These are phyloP conservation scores for Synchiropus splendidus DNA, from an alignment of 2,113 vertebrate species.

Conservation along the genomic window DNA sequence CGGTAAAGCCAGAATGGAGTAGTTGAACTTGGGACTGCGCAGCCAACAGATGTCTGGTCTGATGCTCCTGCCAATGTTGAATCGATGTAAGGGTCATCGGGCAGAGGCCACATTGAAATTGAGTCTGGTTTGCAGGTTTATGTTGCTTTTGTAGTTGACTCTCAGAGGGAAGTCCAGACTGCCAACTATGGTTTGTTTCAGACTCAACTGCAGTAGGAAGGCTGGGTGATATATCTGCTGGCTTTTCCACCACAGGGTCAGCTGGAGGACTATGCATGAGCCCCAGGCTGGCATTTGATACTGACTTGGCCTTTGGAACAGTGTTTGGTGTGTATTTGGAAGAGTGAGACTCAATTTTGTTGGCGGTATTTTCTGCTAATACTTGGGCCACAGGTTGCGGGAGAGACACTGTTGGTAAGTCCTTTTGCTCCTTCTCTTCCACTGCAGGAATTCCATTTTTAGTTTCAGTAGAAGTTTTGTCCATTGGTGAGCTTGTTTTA, in stretches of 20 bases:
- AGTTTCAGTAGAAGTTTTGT: slow-evolving; percentile 17
- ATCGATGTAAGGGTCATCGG: slow-evolving; percentile 87
- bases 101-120: slow-evolving; percentile 93
- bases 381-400: slow-evolving; percentile 35
- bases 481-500: slow-evolving; percentile 8
- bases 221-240: slow-evolving; percentile 60
- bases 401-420: slow-evolving; percentile 8
- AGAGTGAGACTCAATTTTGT: slow-evolving; percentile 62
- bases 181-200: slow-evolving; percentile 53
- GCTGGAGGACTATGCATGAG: slow-evolving; percentile 54
- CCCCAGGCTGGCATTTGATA: slow-evolving; percentile 71
- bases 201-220: slow-evolving; percentile 74
- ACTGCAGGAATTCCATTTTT: slow-evolving; percentile 13
- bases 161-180: slow-evolving; percentile 34
- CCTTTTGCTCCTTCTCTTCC: slow-evolving; percentile 16
- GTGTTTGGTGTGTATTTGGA: slow-evolving; percentile 63
- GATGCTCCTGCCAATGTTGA: slow-evolving; percentile 97
- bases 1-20: slow-evolving; percentile 86
- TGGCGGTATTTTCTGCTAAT: slow-evolving; percentile 53
- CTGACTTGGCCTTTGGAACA: slow-evolving; percentile 45
- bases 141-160: slow-evolving; percentile 37
- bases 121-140: slow-evolving; percentile 78
- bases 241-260: slow-evolving; percentile 62
- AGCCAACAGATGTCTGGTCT: slow-evolving; percentile 90
- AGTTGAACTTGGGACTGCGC: slow-evolving; percentile 96